Conservation (phyloP, 1,140 invertebrate genomes). For the Campoletis sonorensis region DNA sequence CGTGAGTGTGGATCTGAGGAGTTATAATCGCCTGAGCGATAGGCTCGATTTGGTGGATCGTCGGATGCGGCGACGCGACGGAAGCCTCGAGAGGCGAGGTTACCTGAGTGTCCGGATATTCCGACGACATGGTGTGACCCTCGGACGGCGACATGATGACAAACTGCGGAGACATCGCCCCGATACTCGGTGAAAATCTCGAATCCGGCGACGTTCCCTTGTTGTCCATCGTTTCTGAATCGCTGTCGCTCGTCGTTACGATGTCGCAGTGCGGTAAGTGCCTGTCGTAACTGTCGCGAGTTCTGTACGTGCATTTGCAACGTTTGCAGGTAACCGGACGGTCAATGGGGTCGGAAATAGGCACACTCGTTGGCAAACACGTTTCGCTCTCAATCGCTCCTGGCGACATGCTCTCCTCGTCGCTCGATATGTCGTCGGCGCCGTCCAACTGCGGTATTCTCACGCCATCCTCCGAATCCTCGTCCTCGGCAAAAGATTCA, state of each 20-base stretch:
- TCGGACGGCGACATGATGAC: constrained; percentile 70
- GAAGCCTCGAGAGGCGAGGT: constrained; percentile 71
- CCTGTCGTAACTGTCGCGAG: constrained; percentile 89
- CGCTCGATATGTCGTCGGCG: constrained; percentile 81
- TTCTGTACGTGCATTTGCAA: constrained; percentile 93
- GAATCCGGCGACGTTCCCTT: constrained; percentile 68
- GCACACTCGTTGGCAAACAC: constrained; percentile 60
- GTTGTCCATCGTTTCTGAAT: constrained; percentile 78
- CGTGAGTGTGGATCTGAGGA: constrained; percentile 71
- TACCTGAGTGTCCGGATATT: constrained; percentile 69
- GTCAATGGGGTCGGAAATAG: constrained; percentile 70
- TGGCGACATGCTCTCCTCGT: constrained; percentile 67
- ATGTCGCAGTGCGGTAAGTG: constrained; percentile 89
- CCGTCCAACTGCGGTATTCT: constrained; percentile 85
- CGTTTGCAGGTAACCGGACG: constrained; percentile 90
- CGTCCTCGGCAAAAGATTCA: constrained; percentile 41
- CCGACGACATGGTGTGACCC: constrained; percentile 66
- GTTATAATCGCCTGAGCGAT: constrained; percentile 71
- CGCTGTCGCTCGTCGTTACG: constrained; percentile 86
- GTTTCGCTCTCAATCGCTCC: constrained; percentile 66
- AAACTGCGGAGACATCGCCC: constrained; percentile 68
- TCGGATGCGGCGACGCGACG: constrained; percentile 69
- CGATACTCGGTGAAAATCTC: constrained; percentile 64
- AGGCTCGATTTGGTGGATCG: constrained; percentile 71
- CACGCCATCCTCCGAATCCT: constrained; percentile 51